phyloP scores from a whole-genome alignment of 1,140 invertebrate genomes.

The Cotesia typhae region DNA sequence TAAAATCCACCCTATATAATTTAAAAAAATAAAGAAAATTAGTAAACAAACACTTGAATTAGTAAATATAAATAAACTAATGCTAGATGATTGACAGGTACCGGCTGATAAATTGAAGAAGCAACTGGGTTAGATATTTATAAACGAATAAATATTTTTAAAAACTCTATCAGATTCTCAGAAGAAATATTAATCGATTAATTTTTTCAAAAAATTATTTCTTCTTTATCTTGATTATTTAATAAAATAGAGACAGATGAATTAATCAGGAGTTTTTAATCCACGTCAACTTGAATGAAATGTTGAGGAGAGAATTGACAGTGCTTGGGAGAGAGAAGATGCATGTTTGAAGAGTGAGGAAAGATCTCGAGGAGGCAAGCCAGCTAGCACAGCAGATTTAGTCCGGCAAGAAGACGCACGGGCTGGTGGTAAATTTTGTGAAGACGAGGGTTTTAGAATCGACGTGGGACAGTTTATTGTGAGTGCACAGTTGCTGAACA shows the following conservation, averaged over 20 bases:
- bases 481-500: constrained; percentile 55
- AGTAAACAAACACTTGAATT: background rate
- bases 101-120: background rate
- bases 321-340: background rate
- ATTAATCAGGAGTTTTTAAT: background rate
- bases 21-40: background rate
- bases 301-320: constrained; percentile 13
- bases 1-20: no score
- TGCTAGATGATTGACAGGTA: background rate
- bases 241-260: no score
- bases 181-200: no score
- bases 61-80: background rate
- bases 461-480: constrained; percentile 57
- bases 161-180: no score
- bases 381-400: constrained; percentile 28
- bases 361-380: constrained; percentile 14
- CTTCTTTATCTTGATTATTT: no score
- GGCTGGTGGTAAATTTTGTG: constrained; percentile 16
- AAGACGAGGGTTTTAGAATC: constrained; percentile 45
- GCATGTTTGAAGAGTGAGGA: no score
- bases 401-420: constrained; percentile 27
- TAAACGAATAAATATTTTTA: background rate
- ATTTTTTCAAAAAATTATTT: no score
- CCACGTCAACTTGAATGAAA: constrained; percentile 11
- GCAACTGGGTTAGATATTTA: background rate